Conservation (phyloP, 2,113 vertebrate genomes). For the Leucopsar rothschildi region DNA sequence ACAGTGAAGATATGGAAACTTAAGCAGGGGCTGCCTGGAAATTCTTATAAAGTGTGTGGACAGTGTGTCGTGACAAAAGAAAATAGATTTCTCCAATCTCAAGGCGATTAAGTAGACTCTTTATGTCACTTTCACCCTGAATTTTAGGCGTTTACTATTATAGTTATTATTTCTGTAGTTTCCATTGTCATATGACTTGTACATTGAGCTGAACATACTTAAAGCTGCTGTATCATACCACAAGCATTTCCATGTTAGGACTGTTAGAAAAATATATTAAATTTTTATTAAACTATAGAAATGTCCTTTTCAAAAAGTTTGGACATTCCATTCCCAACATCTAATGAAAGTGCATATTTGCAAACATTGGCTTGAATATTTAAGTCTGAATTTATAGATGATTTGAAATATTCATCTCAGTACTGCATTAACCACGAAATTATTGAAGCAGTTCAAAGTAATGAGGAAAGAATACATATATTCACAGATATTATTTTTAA, state of each 20-base stretch:
- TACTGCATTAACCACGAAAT: background rate
- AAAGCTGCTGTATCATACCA: background rate
- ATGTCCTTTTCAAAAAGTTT: background rate
- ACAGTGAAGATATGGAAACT: background rate
- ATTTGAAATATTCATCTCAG: background rate
- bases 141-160: background rate
- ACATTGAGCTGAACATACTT: background rate
- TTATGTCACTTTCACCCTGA: background rate
- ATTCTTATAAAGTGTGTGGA: background rate
- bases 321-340: background rate
- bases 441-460: background rate
- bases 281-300: background rate
- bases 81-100: background rate
- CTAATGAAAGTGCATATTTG: background rate
- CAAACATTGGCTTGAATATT: background rate
- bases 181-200: background rate
- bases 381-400: background rate
- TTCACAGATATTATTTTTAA: background rate
- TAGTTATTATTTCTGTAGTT: background rate
- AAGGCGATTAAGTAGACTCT: background rate
- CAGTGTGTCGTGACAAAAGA: background rate
- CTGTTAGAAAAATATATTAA: background rate
- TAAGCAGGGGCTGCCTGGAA: background rate
- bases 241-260: background rate
- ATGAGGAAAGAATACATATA: background rate